Evolutionary conservation across 2,888 invertebrate genomes (phyloP), one percentile per base, ranked within the genome.

Genomic region (Aporophyla lueneburgensis): DNA sequence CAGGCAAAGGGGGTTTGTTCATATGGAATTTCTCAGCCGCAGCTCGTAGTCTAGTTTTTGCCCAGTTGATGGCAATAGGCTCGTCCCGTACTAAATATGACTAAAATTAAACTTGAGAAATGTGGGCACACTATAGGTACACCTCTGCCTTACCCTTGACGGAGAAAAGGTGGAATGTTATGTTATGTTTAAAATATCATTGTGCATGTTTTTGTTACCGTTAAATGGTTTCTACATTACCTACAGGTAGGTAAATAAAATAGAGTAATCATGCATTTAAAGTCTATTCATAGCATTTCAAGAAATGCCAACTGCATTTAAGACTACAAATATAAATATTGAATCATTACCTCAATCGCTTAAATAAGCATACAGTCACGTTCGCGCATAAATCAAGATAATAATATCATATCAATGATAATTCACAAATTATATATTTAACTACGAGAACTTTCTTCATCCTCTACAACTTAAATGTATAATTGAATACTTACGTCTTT

Each of bases 401-500:
- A 63, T 14, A 63, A 63, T 5, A 59, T 63, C n/a, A 76, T 62
- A 69, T 16, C 16, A 78, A 74, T 19, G 21, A 63, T 71, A 62
- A 67, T 79, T 69, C n/a, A 67, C 58, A 56, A 75, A 71, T 71
- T 61, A 69, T 53, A 24, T 71, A 81, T 71, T 68, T 68, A 66
- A 78, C 58, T 63, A 78, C 65, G 51, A 77, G 51, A 77, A 65
- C 71, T 75, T 75, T 71, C 75, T 21, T 62, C 27, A 71, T 77
- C 54, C 21, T 66, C 66, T 59, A 5, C 24, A 61, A 63, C 53
- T 65, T 53, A 71, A 61, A 77, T 59, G n/a, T 56, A 76, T 83
- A 77, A 83, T 65, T 59, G 62, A 71, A 80, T 74, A 72, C 76
- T 79, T 82, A 66, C 58, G 66, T n/a, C n/a, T 71, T 76, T 76